Conservation (phyloP, 2,113 vertebrate genomes). For the Thinocorus orbignyianus region DNA sequence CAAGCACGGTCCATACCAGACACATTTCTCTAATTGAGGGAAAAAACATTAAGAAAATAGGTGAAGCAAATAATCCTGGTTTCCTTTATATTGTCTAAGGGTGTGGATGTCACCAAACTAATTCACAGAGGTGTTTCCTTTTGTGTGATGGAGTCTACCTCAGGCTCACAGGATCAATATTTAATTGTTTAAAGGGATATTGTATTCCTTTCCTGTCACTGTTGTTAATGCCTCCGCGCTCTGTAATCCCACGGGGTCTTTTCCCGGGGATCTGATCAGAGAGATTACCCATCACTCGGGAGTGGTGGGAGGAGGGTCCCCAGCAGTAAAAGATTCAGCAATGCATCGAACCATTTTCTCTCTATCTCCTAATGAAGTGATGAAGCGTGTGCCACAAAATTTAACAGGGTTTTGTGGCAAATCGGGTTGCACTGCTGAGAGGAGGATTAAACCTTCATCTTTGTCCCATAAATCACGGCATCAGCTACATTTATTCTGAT, state of each 20-base stretch:
- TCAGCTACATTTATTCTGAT: slow-evolving; percentile 55
- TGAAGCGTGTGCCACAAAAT: slow-evolving; percentile 55
- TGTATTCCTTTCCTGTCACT: slow-evolving; percentile 67
- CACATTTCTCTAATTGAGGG: slow-evolving; percentile 46
- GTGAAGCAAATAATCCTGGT: slow-evolving; percentile 38
- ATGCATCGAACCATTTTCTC: slow-evolving; percentile 47
- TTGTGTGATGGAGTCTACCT: slow-evolving; percentile 55
- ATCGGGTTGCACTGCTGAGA: slow-evolving; percentile 35
- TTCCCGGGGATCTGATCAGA: slow-evolving; percentile 53
- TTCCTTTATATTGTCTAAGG: slow-evolving; percentile 24
- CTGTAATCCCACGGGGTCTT: slow-evolving; percentile 60
- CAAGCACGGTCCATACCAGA: fast-evolving
- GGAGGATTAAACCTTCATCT: slow-evolving; percentile 65
- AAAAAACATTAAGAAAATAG: slow-evolving; percentile 36
- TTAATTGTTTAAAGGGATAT: slow-evolving; percentile 70
- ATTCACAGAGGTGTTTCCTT: slow-evolving; percentile 59
- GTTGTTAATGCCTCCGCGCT: slow-evolving; percentile 46
- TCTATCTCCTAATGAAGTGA: slow-evolving; percentile 66
- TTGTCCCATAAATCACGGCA: slow-evolving; percentile 55
- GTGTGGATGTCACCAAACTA: slow-evolving; percentile 38
- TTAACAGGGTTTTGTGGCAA: slow-evolving; percentile 58
- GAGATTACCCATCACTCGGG: slow-evolving; percentile 32
- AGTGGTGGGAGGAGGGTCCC: slow-evolving; percentile 41
- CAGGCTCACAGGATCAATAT: slow-evolving; percentile 50
- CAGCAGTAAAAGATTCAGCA: slow-evolving; percentile 34